phyloP scores from a whole-genome alignment of 2,797 vertebrate genomes.

The Muraenolepis orangiensis region DNA sequence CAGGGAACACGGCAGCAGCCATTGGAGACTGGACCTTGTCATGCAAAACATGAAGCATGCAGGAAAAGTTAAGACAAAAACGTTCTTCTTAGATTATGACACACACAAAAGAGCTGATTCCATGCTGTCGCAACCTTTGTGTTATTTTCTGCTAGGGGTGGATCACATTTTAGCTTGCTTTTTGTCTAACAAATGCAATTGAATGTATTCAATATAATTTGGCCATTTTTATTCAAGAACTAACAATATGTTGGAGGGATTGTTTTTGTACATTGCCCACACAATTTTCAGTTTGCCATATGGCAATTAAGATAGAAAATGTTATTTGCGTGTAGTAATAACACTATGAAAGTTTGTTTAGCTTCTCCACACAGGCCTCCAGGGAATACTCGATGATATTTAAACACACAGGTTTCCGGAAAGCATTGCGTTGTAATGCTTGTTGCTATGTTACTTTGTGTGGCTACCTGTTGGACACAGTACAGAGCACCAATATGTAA shows the following conservation, averaged over 20 bases:
- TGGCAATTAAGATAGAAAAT: background rate
- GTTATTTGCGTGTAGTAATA: background rate
- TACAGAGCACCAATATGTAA: background rate
- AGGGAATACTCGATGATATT: background rate
- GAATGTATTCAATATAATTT: too few relatives aligned
- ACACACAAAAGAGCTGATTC: too few relatives aligned
- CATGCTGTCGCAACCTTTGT: background rate
- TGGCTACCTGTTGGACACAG: slow-evolving; percentile 3
- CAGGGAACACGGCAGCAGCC: background rate
- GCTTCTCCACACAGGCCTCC: background rate
- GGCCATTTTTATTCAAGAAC: too few relatives aligned
- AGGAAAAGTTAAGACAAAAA: background rate
- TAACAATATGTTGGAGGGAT: too few relatives aligned
- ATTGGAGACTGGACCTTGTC: background rate
- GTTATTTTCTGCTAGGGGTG: background rate
- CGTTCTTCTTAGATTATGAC: too few relatives aligned
- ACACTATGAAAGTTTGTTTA: slow-evolving; percentile 2
- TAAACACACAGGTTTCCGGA: background rate
- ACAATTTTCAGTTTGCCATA: background rate
- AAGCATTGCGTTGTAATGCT: background rate
- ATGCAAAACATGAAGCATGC: background rate
- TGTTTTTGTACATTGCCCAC: background rate
- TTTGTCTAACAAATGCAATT: too few relatives aligned
- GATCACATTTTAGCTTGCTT: background rate
- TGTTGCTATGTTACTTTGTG: background rate